Evolutionary conservation across 2,888 invertebrate species (phyloP), one percentile per base, ranked within the genome.

Genomic region (Synanthedon formicaeformis): DNA sequence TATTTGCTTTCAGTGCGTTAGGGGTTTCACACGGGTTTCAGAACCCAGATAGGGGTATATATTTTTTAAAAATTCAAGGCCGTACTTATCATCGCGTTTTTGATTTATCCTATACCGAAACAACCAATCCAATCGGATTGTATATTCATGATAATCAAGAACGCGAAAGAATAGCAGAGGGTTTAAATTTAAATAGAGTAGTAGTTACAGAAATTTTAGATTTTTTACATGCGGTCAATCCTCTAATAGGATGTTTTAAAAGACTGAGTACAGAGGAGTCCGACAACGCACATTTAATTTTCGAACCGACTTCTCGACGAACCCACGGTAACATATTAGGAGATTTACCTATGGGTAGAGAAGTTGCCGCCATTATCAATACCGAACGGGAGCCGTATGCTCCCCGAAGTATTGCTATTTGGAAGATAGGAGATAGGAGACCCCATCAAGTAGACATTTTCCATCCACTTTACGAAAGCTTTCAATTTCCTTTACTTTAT

Each of bases 251-350:
- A 4, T 41, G 41, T 41, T 41, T 41, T 41, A 41, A 41, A 12
- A 11, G 41, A 11, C n/a, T 41, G 4, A 41, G 41, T 41, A 11
- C 1, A 1, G 41, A n/a, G 5, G 12, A 11, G 11, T 52, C 52
- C 6, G 51, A 51, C 18, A 12, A 51, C 10, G 52, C 52, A 13
- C 48, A 18, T 34, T 34, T 52, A 14, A 48, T 18, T 23, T 52
- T 52, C 14, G 27, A 52, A 53, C 13, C 4, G 12, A 53, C 53
- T 8, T 18, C 55, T 11, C 56, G 54, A n/a, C 13, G 40, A 18
- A 56, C 54, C n/a, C 53, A 55, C 45, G 55, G 55, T 11, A 53
- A 55, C 41, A 55, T 55, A 40, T 48, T 55, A 11, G 55, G 53
- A 11, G 54, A 56, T 52, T 18, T 45, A 48, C 53, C 53, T 5